Conservation (phyloP, 92 coral and sea anemone species). For the Scolanthus callimorphus region DNA sequence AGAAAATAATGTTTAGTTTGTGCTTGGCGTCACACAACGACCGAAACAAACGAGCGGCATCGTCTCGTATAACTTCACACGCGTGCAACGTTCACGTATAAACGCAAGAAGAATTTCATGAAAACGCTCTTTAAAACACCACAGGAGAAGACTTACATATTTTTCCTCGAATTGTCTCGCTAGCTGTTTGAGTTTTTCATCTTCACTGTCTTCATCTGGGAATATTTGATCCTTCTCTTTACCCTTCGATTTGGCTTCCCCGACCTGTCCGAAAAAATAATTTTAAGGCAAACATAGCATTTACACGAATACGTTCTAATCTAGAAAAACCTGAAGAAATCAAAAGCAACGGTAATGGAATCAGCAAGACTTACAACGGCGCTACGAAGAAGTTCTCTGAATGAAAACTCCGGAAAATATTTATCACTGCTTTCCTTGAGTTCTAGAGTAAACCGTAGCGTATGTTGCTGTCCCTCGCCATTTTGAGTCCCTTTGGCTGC, state of each 20-base stretch:
- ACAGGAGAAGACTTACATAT: constrained; percentile 72
- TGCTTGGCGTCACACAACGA: constrained; percentile 41
- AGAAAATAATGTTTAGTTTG: too few species aligned
- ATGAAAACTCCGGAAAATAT: constrained; percentile 95
- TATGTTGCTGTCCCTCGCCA: constrained; percentile 42
- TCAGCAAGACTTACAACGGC: constrained; percentile 70
- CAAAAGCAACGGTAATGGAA: too few species aligned
- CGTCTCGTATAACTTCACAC: constrained; percentile 40
- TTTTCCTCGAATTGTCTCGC: constrained; percentile 97
- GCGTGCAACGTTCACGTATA: constrained; percentile 9
- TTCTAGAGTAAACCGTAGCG: constrained; percentile 83
- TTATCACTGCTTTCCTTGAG: constrained; percentile 88
- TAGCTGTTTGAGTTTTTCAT: constrained; percentile 76
- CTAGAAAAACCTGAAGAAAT: too few species aligned
- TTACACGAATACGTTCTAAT: too few species aligned
- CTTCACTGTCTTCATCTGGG: constrained; percentile 69
- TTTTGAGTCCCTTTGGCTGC: constrained; percentile 57
- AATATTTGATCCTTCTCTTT: constrained; percentile 52
- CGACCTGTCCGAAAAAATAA: constrained; percentile 28
- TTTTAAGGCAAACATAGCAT: too few species aligned
- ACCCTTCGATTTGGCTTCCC: constrained; percentile 28
- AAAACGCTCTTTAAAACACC: too few species aligned
- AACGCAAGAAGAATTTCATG: not conserved
- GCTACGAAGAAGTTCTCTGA: constrained; percentile 75
- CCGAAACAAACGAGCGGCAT: not conserved